phyloP scores from a whole-genome alignment of 1,140 invertebrate species.

The Apocrypta bakeri region DNA sequence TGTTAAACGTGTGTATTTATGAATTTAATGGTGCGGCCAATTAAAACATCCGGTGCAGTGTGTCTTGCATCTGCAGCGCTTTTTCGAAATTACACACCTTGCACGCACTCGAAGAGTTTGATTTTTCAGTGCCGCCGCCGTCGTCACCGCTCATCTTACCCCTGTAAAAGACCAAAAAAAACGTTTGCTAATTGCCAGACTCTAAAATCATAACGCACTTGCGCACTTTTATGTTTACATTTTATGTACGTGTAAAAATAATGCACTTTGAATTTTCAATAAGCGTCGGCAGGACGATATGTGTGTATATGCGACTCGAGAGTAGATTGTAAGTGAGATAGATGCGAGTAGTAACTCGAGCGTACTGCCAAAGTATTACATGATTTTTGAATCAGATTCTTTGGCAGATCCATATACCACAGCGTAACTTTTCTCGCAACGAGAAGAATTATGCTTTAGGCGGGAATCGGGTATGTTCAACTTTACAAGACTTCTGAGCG shows the following conservation, averaged over 20 bases:
- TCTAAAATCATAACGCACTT: not conserved
- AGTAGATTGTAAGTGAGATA: not conserved
- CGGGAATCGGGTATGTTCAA: not conserved
- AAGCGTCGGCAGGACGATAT: no score
- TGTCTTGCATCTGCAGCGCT: not conserved
- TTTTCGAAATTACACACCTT: not conserved
- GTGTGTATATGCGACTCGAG: no score
- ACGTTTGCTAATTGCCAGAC: no score
- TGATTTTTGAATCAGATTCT: not conserved
- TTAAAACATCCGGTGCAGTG: not conserved
- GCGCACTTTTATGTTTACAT: no score
- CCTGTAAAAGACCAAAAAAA: not conserved
- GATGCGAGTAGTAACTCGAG: not conserved
- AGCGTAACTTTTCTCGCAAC: no score
- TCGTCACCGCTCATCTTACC: no score
- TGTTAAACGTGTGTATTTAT: not conserved
- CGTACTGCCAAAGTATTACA: not conserved
- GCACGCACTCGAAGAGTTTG: not conserved
- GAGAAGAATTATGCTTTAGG: conserved; percentile 21
- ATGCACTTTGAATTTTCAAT: not conserved
- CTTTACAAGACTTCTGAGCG: conserved; percentile 22
- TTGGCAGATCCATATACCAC: not conserved
- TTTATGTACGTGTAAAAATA: not conserved
- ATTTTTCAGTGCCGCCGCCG: not conserved
- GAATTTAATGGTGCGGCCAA: not conserved